Evolutionary conservation across 2,797 vertebrate species (phyloP).

Genomic region (Chelon labrosus): DNA sequence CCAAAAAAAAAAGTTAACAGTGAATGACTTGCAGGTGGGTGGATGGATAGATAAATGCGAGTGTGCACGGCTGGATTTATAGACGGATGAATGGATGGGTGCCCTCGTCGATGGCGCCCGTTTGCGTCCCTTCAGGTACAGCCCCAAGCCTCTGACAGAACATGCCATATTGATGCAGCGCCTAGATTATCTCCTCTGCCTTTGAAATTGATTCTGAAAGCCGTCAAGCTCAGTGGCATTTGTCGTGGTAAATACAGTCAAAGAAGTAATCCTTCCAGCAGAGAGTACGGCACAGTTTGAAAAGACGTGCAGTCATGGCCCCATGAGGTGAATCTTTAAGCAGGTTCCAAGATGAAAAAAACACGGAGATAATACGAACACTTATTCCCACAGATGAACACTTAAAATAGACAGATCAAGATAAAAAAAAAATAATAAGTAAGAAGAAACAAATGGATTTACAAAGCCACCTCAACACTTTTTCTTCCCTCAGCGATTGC

Average conservation of each 20-base stretch:
- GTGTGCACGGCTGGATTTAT: too few species aligned
- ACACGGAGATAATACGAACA: background rate
- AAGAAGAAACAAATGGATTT: background rate
- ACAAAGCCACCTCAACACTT: background rate
- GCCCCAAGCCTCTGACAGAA: conserved; percentile 21
- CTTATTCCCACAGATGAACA: background rate
- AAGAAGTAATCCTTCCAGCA: conserved; percentile 4
- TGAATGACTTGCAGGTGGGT: background rate
- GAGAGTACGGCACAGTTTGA: conserved; percentile 5
- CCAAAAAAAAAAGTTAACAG: background rate
- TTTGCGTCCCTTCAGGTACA: background rate
- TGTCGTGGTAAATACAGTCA: background rate
- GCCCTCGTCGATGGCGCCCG: too few species aligned
- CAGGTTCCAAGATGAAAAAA: conserved; percentile 12
- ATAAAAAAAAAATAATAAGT: background rate
- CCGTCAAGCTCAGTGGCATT: conserved; percentile 21
- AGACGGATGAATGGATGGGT: too few species aligned
- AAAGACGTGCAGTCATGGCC: conserved; percentile 11
- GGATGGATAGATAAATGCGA: background rate
- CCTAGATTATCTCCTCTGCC: conserved; percentile 17
- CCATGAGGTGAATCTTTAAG: conserved; percentile 15
- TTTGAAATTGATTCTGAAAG: conserved; percentile 44
- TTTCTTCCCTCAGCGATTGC: conserved; percentile 1
- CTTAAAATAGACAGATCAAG: background rate
- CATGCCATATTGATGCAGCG: conserved; percentile 15